These are phyloP conservation scores for Leistus spinibarbis DNA, from an alignment of 2,888 invertebrate genomes.

Conservation along the genomic window DNA sequence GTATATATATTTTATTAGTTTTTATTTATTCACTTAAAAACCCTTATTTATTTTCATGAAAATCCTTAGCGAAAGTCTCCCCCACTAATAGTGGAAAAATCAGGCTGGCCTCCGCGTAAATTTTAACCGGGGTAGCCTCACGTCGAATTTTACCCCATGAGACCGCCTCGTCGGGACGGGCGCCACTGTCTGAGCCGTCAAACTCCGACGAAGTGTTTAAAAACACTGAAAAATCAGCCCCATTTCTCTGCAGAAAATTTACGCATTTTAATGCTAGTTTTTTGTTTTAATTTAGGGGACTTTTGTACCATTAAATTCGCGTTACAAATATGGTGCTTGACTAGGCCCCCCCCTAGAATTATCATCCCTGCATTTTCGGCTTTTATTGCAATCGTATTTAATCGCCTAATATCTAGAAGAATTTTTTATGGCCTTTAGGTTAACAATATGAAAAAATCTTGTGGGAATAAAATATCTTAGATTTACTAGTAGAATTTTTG, in stretches of 20 bases:
- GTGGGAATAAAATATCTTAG: too few relatives aligned
- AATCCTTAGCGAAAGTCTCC: conserved; percentile 88
- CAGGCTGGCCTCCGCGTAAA: conserved; percentile 91
- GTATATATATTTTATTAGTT: neutral
- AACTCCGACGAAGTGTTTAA: conserved; percentile 95
- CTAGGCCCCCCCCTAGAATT: conserved; percentile 92
- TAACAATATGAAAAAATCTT: too few relatives aligned
- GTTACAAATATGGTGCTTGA: conserved; percentile 99
- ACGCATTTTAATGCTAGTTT: conserved; percentile 27
- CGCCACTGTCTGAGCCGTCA: conserved; percentile 98
- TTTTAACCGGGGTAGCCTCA: conserved; percentile 88
- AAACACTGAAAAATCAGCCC: conserved; percentile 94
- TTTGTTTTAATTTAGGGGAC: neutral
- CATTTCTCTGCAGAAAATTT: conserved; percentile 74
- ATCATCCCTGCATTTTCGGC: conserved; percentile 95
- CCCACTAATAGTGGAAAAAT: conserved; percentile 94
- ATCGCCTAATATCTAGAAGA: conserved; percentile 74
- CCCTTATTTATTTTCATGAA: neutral
- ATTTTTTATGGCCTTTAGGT: too few relatives aligned
- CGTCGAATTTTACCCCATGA: conserved; percentile 98
- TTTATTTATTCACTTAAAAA: neutral
- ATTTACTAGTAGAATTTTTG: too few relatives aligned
- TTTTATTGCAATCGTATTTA: conserved; percentile 94
- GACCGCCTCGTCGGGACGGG: conserved; percentile 96
- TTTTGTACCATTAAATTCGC: conserved; percentile 90